Percentiles rank a stretch among this genome's conserved stretches.
Evolutionary conservation across 2,113 vertebrate species (phyloP).

Genomic region (Sylvia atricapilla): DNA sequence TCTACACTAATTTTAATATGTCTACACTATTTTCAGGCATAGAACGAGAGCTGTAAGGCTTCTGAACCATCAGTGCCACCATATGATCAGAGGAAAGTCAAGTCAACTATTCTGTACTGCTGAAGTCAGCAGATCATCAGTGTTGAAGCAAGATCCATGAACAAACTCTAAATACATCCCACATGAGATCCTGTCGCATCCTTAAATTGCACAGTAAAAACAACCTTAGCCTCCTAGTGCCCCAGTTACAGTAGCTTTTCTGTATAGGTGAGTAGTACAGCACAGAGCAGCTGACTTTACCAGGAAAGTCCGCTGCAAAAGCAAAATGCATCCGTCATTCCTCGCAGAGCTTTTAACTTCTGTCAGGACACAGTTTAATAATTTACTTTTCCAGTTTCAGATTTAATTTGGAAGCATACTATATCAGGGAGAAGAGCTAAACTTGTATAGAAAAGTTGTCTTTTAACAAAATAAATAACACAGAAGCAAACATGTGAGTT

Average conservation of each 20-base stretch:
- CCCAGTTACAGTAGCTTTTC: neutral
- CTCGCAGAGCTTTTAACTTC: neutral
- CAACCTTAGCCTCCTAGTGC: neutral
- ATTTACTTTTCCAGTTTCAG: neutral
- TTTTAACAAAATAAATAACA: neutral
- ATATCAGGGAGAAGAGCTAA: neutral
- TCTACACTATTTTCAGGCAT: neutral
- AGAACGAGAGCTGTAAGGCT: neutral
- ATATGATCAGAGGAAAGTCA: neutral
- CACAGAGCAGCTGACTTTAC: neutral
- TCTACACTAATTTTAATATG: no score
- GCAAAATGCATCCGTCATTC: neutral
- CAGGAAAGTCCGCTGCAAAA: neutral
- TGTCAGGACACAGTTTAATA: neutral
- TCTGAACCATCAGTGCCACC: neutral
- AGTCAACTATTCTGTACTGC: neutral
- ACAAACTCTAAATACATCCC: no score
- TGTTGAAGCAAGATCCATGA: neutral
- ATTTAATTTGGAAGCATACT: neutral
- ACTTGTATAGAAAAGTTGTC: neutral
- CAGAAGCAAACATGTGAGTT: neutral
- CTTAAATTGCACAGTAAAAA: neutral
- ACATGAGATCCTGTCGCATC: neutral
- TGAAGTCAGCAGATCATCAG: neutral
- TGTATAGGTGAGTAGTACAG: accelerated